Evolutionary conservation across 2,113 vertebrate genomes (phyloP).

Genomic region (Antennarius striatus): DNA sequence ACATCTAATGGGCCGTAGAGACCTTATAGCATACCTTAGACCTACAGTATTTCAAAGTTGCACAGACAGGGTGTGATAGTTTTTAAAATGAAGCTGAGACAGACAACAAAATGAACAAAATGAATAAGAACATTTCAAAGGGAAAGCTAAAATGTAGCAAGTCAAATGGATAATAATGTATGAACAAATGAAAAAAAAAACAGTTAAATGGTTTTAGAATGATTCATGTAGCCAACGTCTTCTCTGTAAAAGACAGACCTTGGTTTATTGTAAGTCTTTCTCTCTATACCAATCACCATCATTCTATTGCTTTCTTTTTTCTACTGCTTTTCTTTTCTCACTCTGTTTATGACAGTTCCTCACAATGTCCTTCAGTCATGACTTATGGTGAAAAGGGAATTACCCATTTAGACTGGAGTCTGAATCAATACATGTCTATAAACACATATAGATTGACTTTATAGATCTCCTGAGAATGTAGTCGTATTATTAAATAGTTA

Average conservation of each 20-base stretch:
- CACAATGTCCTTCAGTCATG: conserved; percentile 64
- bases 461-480: conserved; percentile 41
- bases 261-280: conserved; percentile 42
- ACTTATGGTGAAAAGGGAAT: conserved; percentile 73
- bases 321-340: conserved; percentile 19
- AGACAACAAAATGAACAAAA: neutral
- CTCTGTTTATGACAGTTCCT: conserved; percentile 56
- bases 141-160: conserved; percentile 2
- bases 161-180: neutral
- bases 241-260: conserved; percentile 40
- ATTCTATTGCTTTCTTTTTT: conserved; percentile 13
- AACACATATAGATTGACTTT: conserved; percentile 3
- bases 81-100: conserved; percentile 7
- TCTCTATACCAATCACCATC: conserved; percentile 20
- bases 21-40: neutral
- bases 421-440: conserved; percentile 50
- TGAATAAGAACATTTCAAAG: no score
- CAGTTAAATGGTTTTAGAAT: conserved; percentile 9
- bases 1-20: conserved; percentile 11
- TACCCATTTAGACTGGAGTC: conserved; percentile 52
- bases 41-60: neutral
- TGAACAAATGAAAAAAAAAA: conserved; percentile 2
- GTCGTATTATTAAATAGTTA: conserved; percentile 47
- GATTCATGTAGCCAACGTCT: neutral
- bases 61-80: neutral